These are phyloP conservation scores for Hemicentrotus pulcherrimus DNA, from an alignment of 35 echinoderm and acorn worm genomes.

Conservation along the genomic window DNA sequence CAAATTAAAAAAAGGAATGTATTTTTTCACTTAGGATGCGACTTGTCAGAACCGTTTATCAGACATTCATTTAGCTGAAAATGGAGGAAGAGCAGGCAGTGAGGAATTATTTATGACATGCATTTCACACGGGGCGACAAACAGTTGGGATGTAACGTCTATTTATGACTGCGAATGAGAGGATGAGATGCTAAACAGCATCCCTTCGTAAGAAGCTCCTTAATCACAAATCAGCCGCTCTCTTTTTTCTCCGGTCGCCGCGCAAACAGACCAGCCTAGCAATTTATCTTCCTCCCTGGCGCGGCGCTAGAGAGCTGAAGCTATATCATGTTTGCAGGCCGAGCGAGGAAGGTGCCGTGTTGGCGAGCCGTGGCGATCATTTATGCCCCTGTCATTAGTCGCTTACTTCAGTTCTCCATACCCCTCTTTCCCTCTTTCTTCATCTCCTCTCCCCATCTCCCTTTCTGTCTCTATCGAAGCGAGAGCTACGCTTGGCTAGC, in stretches of 20 bases:
- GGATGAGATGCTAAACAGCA: not conserved
- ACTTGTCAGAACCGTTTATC: not conserved
- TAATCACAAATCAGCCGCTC: not conserved
- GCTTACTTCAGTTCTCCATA: constrained; percentile 28
- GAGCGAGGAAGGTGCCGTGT: constrained; percentile 50
- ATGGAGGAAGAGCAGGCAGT: not conserved
- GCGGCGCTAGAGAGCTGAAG: constrained; percentile 40
- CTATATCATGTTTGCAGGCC: constrained; percentile 49
- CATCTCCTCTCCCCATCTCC: not conserved
- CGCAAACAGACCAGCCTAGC: constrained; percentile 30
- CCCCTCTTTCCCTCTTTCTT: not conserved
- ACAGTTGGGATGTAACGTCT: constrained; percentile 22
- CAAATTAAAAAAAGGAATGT: not conserved
- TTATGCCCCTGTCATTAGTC: constrained; percentile 52
- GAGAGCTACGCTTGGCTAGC: constrained; percentile 24
- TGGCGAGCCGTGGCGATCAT: constrained; percentile 53
- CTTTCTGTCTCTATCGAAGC: not conserved
- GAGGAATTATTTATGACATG: not conserved
- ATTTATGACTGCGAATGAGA: not conserved
- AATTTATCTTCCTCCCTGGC: constrained; percentile 49
- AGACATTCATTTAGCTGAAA: not conserved
- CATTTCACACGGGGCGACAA: not conserved
- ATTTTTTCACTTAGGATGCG: not conserved
- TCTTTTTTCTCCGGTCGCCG: not conserved
- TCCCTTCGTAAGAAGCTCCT: constrained; percentile 28